phyloP scores from a whole-genome alignment of 2,888 invertebrate species.

The Pseudanteris insignis region DNA sequence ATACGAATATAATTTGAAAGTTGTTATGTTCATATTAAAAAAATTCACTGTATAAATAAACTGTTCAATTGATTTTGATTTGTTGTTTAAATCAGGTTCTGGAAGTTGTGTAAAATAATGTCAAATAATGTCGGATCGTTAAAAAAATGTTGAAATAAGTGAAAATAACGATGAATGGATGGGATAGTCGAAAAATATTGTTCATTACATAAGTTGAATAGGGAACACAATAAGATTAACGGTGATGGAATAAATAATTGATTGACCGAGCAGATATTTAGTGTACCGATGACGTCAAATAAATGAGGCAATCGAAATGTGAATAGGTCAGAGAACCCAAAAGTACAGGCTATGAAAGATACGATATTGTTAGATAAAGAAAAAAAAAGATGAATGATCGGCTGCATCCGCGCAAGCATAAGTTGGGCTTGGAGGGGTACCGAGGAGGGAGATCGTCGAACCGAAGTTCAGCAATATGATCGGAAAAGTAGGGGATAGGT shows the following conservation, averaged over 20 bases:
- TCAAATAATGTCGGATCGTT: too few relatives aligned
- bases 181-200: slow-evolving; percentile 5
- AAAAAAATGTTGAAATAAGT: too few relatives aligned
- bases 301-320: slow-evolving; percentile 13
- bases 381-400: slow-evolving; percentile 36
- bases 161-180: slow-evolving; percentile 1
- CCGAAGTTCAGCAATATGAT: slow-evolving; percentile 25
- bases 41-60: too few relatives aligned
- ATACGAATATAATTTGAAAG: too few relatives aligned
- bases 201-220: slow-evolving; percentile 8
- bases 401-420: slow-evolving; percentile 21
- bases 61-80: too few relatives aligned
- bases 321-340: slow-evolving; percentile 37
- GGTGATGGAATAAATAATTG: slow-evolving; percentile 24
- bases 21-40: too few relatives aligned
- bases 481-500: slow-evolving; percentile 26
- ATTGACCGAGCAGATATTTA: too few relatives aligned
- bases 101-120: too few relatives aligned
- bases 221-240: slow-evolving; percentile 21
- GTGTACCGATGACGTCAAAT: not conserved
- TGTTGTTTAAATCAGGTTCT: too few relatives aligned
- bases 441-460: slow-evolving; percentile 39
- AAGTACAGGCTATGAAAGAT: slow-evolving; percentile 30
- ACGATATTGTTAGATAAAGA: slow-evolving; percentile 32
- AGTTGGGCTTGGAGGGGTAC: too few relatives aligned